Conservation (phyloP, 2,797 vertebrate species). For the Lutjanus campechanus region DNA sequence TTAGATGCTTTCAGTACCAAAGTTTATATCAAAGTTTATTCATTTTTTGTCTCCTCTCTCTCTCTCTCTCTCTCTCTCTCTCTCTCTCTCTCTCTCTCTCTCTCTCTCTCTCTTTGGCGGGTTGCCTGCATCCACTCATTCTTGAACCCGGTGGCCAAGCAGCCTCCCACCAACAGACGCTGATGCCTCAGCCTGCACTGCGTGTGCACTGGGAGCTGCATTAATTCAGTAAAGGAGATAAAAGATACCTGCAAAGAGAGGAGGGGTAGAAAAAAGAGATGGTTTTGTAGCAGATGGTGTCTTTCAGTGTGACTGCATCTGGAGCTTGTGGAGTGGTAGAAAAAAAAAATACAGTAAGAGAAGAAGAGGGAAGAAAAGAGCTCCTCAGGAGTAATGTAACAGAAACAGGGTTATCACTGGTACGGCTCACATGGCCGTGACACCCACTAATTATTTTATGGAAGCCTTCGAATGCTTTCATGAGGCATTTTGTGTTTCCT, state of each 20-base stretch:
- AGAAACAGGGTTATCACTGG: constrained; percentile 22
- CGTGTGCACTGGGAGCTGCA: constrained; percentile 49
- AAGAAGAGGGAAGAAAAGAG: constrained; percentile 11
- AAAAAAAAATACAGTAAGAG: constrained; percentile 37
- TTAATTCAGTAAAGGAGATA: constrained; percentile 64
- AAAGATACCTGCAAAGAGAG: constrained; percentile 63
- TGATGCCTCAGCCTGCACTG: constrained; percentile 28
- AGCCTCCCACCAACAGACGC: constrained; percentile 59
- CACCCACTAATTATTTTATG: constrained; percentile 14
- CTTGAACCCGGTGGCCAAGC: constrained; percentile 56
- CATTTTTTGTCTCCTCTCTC: too few species aligned
- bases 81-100: too few species aligned
- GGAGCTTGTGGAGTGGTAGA: constrained; percentile 34
- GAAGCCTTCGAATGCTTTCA: background rate
- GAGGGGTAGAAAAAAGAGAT: constrained; percentile 23
- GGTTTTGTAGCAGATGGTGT: constrained; percentile 68
- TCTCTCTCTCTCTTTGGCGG: too few species aligned
- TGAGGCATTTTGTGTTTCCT: background rate
- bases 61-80: too few species aligned
- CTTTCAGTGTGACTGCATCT: constrained; percentile 42
- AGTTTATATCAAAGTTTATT: constrained; percentile 59
- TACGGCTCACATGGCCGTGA: constrained; percentile 8
- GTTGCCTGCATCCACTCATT: constrained; percentile 47
- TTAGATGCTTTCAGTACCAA: constrained; percentile 39
- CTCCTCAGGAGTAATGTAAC: constrained; percentile 5